A percentile compares a stretch with the other conserved stretches of the same genome.
These are phyloP conservation scores for Atta texana DNA, from an alignment of 1,140 invertebrate species.

Conservation along the genomic window DNA sequence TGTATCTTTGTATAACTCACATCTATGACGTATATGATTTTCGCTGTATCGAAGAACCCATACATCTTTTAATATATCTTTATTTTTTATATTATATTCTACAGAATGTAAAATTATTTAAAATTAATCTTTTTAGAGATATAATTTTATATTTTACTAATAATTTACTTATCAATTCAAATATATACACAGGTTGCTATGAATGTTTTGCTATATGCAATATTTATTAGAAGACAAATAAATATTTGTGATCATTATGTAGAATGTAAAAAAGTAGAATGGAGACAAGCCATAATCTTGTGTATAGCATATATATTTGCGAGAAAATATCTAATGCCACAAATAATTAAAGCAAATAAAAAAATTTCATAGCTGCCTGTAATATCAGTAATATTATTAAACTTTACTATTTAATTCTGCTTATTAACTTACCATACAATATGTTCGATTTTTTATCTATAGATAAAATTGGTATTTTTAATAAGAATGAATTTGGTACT, in stretches of 20 bases:
- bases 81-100: constrained; percentile 38
- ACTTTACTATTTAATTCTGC: neutral
- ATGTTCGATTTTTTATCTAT: constrained; percentile 36
- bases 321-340: too few relatives aligned
- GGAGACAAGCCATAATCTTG: too few relatives aligned
- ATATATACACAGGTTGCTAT: neutral
- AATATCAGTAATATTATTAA: too few relatives aligned
- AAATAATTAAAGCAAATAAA: too few relatives aligned
- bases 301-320: too few relatives aligned
- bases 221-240: too few relatives aligned
- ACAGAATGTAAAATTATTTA: neutral
- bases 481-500: constrained; percentile 22
- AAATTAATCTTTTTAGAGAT: neutral
- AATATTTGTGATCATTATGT: too few relatives aligned
- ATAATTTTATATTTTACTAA: neutral
- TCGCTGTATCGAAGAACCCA: constrained; percentile 47
- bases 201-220: too few relatives aligned
- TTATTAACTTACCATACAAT: constrained; percentile 30
- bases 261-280: too few relatives aligned
- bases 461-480: constrained; percentile 35
- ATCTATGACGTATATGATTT: constrained; percentile 50
- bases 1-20: constrained; percentile 42
- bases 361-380: too few relatives aligned
- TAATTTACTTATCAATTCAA: neutral
- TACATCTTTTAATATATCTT: constrained; percentile 27